Evolutionary conservation across 2,113 vertebrate genomes (phyloP), one percentile per base, ranked within the genome.

Genomic region (Penelope pileata): DNA sequence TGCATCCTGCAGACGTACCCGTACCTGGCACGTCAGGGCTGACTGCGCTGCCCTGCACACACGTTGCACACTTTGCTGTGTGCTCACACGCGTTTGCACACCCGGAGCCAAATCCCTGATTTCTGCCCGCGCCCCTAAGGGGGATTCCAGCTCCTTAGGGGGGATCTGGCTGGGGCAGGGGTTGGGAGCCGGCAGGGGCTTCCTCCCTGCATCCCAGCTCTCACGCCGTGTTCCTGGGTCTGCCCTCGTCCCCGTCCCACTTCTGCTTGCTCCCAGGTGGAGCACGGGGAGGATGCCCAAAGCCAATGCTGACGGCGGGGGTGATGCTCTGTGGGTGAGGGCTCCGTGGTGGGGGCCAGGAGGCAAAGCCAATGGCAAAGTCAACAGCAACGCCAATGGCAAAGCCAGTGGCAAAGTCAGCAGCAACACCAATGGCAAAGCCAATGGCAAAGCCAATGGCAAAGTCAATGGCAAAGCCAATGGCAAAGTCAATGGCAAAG

Each of bases 171-270:
- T 69, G 47, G 5, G 2, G 43, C 34, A 12, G 74, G 68, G 88
- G 56, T 91, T 73, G 83, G 66, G 53, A 74, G 83, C 53, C 47
- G 23, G 42, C 53, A 10, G 36, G 36, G 36, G 7, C 54, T 60
- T 76, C 27, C 7, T 17, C 22, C 27, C 80, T 32, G 14, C 40
- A 27, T 30, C 7, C 14, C 19, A 4, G 62, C n/a, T 62, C 79
- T 79, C 17, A 13, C 0, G 1, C 10, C 24, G 23, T 1, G 0
- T 58, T 78, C 42, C 1, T 13, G 66, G 15, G 11, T 83, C 26
- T 24, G 17, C 8, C 22, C 59, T 45, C n/a, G 34, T 72, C n/a
- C 7, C 16, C 67, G 74, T 21, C 14, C 30, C 42, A 30, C 14
- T 24, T 43, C 43, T 50, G 34, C 17, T 8, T 27, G 47, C n/a